Percentiles rank a stretch among this genome's conserved stretches.
phyloP scores from a whole-genome alignment of 2,888 invertebrate genomes.

The Epinotia bilunana region DNA sequence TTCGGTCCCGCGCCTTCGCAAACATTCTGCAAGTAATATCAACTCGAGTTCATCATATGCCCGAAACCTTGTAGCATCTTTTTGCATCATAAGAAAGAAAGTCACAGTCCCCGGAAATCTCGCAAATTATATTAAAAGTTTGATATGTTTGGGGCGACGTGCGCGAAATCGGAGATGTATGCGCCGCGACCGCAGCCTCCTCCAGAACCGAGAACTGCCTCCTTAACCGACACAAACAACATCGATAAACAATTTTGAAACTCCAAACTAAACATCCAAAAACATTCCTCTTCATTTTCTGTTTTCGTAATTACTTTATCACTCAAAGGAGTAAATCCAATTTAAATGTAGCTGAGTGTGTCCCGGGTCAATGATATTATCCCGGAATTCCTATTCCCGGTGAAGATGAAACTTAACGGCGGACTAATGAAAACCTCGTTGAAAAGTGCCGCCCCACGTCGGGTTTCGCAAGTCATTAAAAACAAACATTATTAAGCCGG shows the following conservation, averaged over 20 bases:
- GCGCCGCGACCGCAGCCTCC: background rate
- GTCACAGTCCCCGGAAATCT: constrained; percentile 41
- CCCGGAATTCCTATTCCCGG: constrained; percentile 36
- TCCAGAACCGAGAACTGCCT: background rate
- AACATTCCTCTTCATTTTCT: constrained; percentile 20
- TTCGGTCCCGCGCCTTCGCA: constrained; percentile 22
- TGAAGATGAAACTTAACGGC: constrained; percentile 33
- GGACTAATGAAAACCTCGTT: constrained; percentile 40
- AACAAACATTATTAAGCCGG: constrained; percentile 25
- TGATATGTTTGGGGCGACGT: constrained; percentile 37
- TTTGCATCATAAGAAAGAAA: constrained; percentile 40
- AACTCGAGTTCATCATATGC: constrained; percentile 38
- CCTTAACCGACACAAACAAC: background rate
- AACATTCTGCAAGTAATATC: constrained; percentile 37
- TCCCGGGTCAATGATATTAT: constrained; percentile 39
- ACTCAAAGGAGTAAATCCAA: constrained; percentile 44
- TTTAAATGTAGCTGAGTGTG: constrained; percentile 44
- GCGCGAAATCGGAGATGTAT: constrained; percentile 11
- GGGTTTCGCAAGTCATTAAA: constrained; percentile 38
- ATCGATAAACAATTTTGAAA: background rate
- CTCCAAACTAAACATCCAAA: constrained; percentile 3
- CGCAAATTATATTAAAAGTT: constrained; percentile 43
- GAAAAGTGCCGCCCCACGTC: constrained; percentile 12
- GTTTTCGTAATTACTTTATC: constrained; percentile 41
- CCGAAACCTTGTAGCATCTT: constrained; percentile 40